Evolutionary conservation across 2,797 vertebrate species (phyloP), one percentile per base, ranked within the genome.

Genomic region (Delichon dasypus): DNA sequence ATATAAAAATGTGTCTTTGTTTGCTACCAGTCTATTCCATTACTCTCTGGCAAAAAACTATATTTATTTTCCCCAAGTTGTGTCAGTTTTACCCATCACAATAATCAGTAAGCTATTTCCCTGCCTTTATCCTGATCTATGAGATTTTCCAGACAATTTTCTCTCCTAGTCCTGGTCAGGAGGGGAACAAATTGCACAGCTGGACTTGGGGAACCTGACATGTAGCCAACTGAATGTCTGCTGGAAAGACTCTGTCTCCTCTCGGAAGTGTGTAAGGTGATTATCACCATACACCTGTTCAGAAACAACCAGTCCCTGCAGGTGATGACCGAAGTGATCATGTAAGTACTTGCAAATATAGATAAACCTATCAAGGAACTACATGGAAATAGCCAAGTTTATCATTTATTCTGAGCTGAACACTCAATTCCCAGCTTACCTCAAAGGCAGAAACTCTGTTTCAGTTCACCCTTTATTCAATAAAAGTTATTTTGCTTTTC

Each of bases 401-500:
- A 81, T 45, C 3, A 40, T 74, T 80, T 83, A 38, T 84, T 86
- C 73, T 55, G 77, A 82, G 18, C 27, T 85, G 30, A 70, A 60
- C 51, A 60, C 32, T 78, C 55, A 73, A 62, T 79, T 90, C 50
- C 22, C 50, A 66, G 29, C 2, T 83, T 75, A 64, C 50, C 44
- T 87, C 72, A 86, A 51, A 89, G 62, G 58, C 66, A 92, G 53
- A 93, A 93, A 67, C 30, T 86, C 60, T 30, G 19, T 65, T 85
- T 71, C 62, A 50, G 29, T 68, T 73, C 47, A 58, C 25, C 10
- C 19, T 92, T 80, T 75, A 88, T 47, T 72, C 29, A 72, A 74
- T 54, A 81, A 72, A 88, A 90, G 38, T 58, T 77, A 68, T 86
- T 96, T 88, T 77, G 27, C 38, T 91, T 84, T 94, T 90, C 54